Evolutionary conservation across 2,888 invertebrate species (phyloP).

Genomic region (Lissonota sp.): DNA sequence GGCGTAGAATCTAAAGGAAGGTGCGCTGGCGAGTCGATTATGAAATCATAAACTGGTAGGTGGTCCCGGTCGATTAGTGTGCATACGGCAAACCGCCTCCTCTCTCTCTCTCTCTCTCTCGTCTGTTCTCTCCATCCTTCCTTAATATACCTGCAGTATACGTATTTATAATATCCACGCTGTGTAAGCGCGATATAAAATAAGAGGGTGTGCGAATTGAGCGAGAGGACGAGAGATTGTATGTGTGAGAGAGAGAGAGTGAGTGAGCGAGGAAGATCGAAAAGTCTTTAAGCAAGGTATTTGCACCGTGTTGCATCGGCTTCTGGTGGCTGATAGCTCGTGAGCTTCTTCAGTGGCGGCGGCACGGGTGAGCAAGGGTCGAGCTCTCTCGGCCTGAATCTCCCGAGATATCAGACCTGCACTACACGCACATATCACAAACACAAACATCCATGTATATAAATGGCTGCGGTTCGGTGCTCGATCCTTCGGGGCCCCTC

Average conservation of each 20-base stretch:
- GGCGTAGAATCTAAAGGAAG: constrained; percentile 14
- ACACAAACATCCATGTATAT: neutral
- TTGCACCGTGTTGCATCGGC: constrained; percentile 62
- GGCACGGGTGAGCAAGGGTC: constrained; percentile 59
- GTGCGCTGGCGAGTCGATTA: constrained; percentile 72
- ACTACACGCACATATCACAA: neutral
- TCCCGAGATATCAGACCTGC: constrained; percentile 66
- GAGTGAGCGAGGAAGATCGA: constrained; percentile 19
- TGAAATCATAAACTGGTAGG: constrained; percentile 77
- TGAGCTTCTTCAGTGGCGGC: constrained; percentile 62
- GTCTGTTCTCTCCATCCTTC: constrained; percentile 33
- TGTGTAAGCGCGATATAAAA: neutral
- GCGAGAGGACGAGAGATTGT: too few species aligned
- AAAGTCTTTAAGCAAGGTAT: constrained; percentile 60
- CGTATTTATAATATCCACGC: neutral
- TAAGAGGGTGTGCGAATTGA: too few species aligned
- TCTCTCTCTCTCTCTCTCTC: constrained; percentile 13
- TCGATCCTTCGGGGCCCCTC: constrained; percentile 47
- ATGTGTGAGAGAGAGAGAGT: constrained; percentile 48
- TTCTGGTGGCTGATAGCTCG: constrained; percentile 42
- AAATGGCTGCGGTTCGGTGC: constrained; percentile 22
- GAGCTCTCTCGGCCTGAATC: constrained; percentile 54
- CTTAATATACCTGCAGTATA: neutral
- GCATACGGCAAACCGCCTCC: constrained; percentile 44
- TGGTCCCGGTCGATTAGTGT: constrained; percentile 75